Conservation (phyloP, 2,888 invertebrate species). For the Stenchaetothrips biformis region DNA sequence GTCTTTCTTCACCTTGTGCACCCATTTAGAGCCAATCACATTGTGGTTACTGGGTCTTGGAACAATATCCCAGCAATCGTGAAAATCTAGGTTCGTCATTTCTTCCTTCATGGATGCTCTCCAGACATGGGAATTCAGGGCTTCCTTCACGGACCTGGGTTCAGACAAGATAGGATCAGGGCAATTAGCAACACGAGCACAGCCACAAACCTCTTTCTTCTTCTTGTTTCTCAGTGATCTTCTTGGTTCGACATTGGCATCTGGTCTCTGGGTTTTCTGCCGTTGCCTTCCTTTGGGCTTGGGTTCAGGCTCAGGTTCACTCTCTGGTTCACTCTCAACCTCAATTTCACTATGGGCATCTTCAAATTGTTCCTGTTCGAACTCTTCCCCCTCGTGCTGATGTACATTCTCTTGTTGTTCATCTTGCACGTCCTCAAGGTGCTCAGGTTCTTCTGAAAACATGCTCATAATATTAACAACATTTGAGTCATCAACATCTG, state of each 20-base stretch:
- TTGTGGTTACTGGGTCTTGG: conserved; percentile 24
- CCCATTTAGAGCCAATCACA: conserved; percentile 31
- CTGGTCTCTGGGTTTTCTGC: too few relatives aligned
- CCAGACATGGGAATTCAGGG: conserved; percentile 30
- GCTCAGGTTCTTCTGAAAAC: too few relatives aligned
- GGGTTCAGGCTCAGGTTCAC: too few relatives aligned
- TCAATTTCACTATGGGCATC: too few relatives aligned
- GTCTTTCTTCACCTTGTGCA: conserved; percentile 27
- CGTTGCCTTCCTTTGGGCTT: too few relatives aligned
- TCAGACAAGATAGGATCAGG: not conserved
- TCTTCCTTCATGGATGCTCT: conserved; percentile 30
- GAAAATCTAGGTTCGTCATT: conserved; percentile 28
- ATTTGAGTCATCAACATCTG: too few relatives aligned
- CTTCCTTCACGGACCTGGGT: conserved; percentile 27
- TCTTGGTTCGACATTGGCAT: not conserved
- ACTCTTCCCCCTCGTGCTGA: too few relatives aligned
- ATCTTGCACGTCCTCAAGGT: too few relatives aligned
- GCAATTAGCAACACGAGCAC: not conserved
- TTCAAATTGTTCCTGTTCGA: too few relatives aligned
- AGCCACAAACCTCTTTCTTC: not conserved
- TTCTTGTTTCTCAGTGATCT: conserved; percentile 1
- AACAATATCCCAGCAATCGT: conserved; percentile 30
- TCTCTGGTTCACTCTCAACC: too few relatives aligned
- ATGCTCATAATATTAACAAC: too few relatives aligned
- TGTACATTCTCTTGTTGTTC: too few relatives aligned